phyloP scores from a whole-genome alignment of 2,888 invertebrate genomes.

The Erebia epiphron region DNA sequence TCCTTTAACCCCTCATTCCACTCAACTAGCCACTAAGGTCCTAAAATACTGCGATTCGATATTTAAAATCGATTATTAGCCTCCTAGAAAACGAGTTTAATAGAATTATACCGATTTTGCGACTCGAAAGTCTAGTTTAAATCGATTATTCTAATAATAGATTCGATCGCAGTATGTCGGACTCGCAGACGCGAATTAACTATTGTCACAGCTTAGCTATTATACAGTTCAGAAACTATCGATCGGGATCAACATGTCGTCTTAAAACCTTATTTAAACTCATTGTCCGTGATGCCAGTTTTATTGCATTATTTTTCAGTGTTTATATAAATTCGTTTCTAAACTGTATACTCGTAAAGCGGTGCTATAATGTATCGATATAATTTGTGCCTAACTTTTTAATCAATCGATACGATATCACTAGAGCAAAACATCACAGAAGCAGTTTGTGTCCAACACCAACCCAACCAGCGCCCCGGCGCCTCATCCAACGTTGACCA shows the following conservation, averaged over 20 bases:
- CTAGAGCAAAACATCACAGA: slow-evolving; percentile 77
- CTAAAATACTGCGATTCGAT: slow-evolving; percentile 2
- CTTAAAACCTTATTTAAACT: not conserved
- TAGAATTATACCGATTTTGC: not conserved
- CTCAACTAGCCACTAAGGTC: slow-evolving; percentile 12
- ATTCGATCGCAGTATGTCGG: slow-evolving; percentile 21
- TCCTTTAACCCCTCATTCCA: slow-evolving; percentile 43
- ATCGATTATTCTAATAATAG: not conserved
- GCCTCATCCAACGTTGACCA: slow-evolving; percentile 45
- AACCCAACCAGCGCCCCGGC: slow-evolving; percentile 53
- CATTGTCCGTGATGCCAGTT: not conserved
- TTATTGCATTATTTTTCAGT: not conserved
- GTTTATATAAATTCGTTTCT: not conserved
- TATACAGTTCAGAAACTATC: slow-evolving; percentile 1
- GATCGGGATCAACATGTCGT: not conserved
- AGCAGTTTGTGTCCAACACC: slow-evolving; percentile 69
- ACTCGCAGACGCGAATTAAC: slow-evolving; percentile 10
- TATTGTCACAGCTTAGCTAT: slow-evolving; percentile 17
- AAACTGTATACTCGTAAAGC: slow-evolving; percentile 13
- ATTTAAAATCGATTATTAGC: slow-evolving; percentile 20
- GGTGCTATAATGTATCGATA: slow-evolving; percentile 42
- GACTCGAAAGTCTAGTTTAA: not conserved
- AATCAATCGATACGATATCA: slow-evolving; percentile 52
- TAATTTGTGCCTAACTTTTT: slow-evolving; percentile 51
- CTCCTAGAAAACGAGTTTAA: not conserved